Percentiles rank a stretch among this genome's conserved stretches.
Conservation (phyloP, 2,113 vertebrate genomes). For the Coracopsis vasa region DNA sequence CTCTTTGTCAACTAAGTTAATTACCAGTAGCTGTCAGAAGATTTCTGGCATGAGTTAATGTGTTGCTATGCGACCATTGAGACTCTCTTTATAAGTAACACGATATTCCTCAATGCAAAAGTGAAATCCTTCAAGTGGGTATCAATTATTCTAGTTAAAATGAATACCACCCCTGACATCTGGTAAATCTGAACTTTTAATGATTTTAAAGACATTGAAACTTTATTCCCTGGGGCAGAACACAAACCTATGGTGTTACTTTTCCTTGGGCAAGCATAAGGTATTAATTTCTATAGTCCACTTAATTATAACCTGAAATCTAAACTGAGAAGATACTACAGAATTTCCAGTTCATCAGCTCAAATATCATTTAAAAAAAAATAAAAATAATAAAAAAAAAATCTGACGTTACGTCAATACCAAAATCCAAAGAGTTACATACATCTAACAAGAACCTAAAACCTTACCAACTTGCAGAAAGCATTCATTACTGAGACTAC, state of each 20-base stretch:
- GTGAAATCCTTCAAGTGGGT: neutral
- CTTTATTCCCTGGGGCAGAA: neutral
- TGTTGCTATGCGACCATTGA: neutral
- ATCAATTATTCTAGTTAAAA: neutral
- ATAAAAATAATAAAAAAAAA: neutral
- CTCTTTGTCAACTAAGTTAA: neutral
- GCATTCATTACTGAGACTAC: neutral
- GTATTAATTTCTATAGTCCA: neutral
- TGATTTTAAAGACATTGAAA: neutral
- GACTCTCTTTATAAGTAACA: neutral
- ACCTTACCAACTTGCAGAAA: neutral
- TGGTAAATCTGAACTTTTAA: neutral
- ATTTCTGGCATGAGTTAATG: neutral
- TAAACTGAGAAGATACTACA: neutral
- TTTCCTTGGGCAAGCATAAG: neutral
- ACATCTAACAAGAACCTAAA: neutral
- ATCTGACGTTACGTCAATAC: neutral
- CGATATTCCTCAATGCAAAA: neutral
- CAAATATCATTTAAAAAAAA: neutral
- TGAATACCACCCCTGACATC: neutral
- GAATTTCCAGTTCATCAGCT: neutral
- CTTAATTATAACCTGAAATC: neutral
- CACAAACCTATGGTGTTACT: neutral
- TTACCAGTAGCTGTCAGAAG: neutral
- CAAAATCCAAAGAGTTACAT: neutral